Evolutionary conservation across 2,797 vertebrate species (phyloP).

Genomic region (Limosa lapponica): DNA sequence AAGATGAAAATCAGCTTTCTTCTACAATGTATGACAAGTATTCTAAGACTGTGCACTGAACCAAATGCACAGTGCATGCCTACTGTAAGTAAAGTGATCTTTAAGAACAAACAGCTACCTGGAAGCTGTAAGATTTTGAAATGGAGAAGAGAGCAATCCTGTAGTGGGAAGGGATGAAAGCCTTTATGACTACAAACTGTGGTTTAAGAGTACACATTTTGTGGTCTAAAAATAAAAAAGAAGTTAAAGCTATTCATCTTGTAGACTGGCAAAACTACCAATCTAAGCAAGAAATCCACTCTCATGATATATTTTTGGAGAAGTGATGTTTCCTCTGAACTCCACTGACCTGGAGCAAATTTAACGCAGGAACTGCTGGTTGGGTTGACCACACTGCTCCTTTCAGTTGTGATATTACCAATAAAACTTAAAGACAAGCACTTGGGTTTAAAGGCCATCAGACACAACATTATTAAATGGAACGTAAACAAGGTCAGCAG

Average conservation of each 20-base stretch:
- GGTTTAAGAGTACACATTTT: not conserved
- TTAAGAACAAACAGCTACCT: not conserved
- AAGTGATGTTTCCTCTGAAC: conserved; percentile 44
- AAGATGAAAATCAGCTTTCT: not conserved
- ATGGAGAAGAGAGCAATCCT: not conserved
- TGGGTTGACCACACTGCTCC: conserved; percentile 17
- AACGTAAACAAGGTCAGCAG: conserved; percentile 38
- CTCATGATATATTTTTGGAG: not conserved
- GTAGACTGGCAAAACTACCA: not conserved
- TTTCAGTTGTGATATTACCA: conserved; percentile 39
- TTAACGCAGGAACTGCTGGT: not conserved
- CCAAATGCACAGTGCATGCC: not conserved
- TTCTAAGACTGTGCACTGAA: not conserved
- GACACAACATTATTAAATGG: conserved; percentile 43
- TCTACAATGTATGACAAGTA: not conserved
- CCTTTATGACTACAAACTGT: not conserved
- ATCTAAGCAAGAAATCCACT: conserved; percentile 24
- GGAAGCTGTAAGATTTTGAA: not conserved
- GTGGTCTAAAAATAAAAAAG: conserved; percentile 25
- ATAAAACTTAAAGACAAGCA: conserved; percentile 60
- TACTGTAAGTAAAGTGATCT: not conserved
- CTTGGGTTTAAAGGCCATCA: conserved; percentile 46
- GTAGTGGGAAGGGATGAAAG: conserved; percentile 9
- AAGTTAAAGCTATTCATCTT: conserved; percentile 38
- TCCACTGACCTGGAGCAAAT: conserved; percentile 25